Percentiles rank a stretch among this genome's conserved stretches.
These are phyloP conservation scores for Alexandromys fortis DNA, from an alignment of 2,113 vertebrate genomes.

Conservation along the genomic window DNA sequence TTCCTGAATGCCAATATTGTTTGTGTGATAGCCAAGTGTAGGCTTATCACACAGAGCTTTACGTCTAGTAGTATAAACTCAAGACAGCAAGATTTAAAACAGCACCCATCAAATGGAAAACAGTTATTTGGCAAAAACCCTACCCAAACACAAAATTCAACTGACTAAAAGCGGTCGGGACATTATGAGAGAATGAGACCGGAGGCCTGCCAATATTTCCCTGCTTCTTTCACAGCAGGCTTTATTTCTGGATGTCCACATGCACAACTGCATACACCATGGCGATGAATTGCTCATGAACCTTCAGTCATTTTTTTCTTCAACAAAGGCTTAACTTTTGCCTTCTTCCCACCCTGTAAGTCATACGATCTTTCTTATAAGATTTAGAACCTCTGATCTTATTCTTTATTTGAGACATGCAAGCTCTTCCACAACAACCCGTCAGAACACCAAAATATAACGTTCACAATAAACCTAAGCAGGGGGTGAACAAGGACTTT, in stretches of 20 bases:
- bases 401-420: constrained; percentile 5
- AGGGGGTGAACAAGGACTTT: neutral
- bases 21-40: neutral
- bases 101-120: neutral
- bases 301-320: neutral
- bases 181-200: neutral
- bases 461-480: constrained; percentile 8
- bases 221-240: neutral
- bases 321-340: constrained; percentile 3
- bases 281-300: neutral
- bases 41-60: neutral
- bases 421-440: constrained; percentile 40
- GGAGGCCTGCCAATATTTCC: neutral
- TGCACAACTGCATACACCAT: neutral
- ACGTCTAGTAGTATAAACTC: neutral
- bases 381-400: neutral
- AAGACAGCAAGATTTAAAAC: neutral
- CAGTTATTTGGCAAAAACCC: neutral
- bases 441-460: neutral
- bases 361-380: constrained; percentile 42
- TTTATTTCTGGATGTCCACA: neutral
- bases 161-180: neutral
- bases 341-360: neutral
- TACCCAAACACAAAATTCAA: constrained; percentile 26
- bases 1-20: neutral